These are phyloP conservation scores for Diachrysia chrysitis DNA, from an alignment of 2,888 invertebrate genomes.

Conservation along the genomic window DNA sequence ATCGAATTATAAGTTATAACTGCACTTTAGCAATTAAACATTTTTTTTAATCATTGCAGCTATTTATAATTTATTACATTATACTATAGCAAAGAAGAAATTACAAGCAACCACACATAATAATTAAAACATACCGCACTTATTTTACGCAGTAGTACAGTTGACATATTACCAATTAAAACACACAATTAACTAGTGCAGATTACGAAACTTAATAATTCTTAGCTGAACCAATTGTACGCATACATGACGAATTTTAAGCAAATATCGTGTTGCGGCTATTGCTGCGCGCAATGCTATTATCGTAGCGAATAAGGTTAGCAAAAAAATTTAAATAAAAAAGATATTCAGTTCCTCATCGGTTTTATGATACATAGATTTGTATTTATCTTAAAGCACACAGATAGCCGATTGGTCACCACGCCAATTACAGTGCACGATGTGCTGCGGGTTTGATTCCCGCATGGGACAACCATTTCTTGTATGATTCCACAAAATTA, in stretches of 20 bases:
- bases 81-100: too few species aligned
- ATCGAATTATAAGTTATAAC: too few species aligned
- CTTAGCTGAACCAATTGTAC: constrained; percentile 4
- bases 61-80: too few species aligned
- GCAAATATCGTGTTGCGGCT: constrained; percentile 15
- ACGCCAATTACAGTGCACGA: too few species aligned
- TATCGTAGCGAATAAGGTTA: constrained; percentile 8
- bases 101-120: neutral
- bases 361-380: neutral
- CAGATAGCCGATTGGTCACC: too few species aligned
- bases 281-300: constrained; percentile 9
- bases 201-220: constrained; percentile 1
- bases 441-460: too few species aligned
- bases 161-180: neutral
- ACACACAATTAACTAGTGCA: neutral
- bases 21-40: too few species aligned
- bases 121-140: neutral
- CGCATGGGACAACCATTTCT: too few species aligned
- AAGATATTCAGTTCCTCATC: neutral
- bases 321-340: neutral
- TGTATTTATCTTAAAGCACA: too few species aligned
- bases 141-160: neutral
- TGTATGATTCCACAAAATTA: too few species aligned
- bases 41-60: too few species aligned
- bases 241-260: constrained; percentile 16